Percentiles rank a stretch among this genome's conserved stretches.
Conservation (phyloP, 2,797 vertebrate species). For the Geotrypetes seraphini region DNA sequence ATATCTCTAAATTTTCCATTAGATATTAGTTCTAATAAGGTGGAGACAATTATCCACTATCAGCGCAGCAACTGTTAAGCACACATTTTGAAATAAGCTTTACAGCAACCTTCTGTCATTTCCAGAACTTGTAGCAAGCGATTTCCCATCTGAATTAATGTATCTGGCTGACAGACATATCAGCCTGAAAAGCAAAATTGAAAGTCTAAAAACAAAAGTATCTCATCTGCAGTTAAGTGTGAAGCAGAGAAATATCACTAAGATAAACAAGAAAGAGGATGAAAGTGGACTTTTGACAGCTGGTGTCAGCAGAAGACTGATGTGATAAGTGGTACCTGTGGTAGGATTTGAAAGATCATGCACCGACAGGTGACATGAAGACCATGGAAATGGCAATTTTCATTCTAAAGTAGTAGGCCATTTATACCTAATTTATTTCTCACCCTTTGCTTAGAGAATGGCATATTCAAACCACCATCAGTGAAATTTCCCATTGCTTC, state of each 20-base stretch:
- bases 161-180: fast-evolving
- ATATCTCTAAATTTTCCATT: no score
- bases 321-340: fast-evolving
- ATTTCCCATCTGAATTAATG: fast-evolving
- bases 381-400: fast-evolving
- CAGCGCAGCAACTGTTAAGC: no score
- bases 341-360: background rate
- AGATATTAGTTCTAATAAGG: no score
- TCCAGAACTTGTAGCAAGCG: fast-evolving
- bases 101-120: background rate
- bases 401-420: background rate
- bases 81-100: no score
- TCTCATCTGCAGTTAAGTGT: fast-evolving
- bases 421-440: background rate
- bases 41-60: no score
- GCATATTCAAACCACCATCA: background rate
- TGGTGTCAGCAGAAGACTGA: fast-evolving
- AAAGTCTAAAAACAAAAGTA: fast-evolving
- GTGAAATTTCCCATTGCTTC: background rate
- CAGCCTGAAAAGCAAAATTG: fast-evolving
- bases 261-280: fast-evolving
- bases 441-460: background rate
- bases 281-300: background rate
- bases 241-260: fast-evolving
- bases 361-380: fast-evolving